Percentiles rank a stretch among this genome's conserved stretches.
These are phyloP conservation scores for Callaeas wilsoni DNA, from an alignment of 2,113 vertebrate genomes.

Conservation along the genomic window DNA sequence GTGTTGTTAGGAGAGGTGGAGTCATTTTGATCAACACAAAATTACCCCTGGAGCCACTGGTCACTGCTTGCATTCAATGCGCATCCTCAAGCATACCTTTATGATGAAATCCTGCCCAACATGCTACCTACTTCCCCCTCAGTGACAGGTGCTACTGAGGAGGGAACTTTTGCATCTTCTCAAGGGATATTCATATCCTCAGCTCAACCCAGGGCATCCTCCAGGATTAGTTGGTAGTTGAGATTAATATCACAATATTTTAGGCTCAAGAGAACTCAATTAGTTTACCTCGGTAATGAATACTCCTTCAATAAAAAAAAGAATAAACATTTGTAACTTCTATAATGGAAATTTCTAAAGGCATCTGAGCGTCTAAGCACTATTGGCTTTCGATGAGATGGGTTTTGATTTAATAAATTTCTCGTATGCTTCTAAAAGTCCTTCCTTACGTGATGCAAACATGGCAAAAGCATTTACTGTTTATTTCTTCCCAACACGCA, in stretches of 20 bases:
- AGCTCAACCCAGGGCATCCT: not conserved
- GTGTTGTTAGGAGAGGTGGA: not conserved
- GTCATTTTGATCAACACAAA: conserved; percentile 10
- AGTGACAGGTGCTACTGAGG: not conserved
- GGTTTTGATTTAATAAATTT: not conserved
- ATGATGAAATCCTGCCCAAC: not conserved
- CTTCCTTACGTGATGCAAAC: not conserved
- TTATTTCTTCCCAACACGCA: not conserved
- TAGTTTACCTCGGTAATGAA: not conserved
- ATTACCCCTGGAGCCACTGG: not conserved
- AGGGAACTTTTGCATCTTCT: not conserved
- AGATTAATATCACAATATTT: not conserved
- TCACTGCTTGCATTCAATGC: not conserved
- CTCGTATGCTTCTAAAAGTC: not conserved
- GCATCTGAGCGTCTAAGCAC: not conserved
- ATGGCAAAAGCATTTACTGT: not conserved
- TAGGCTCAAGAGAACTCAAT: not conserved
- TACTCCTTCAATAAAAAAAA: not conserved
- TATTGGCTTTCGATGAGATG: not conserved
- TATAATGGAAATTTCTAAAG: not conserved
- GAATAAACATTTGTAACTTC: not conserved
- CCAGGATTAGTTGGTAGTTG: not conserved
- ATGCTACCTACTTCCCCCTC: not conserved
- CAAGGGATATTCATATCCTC: not conserved
- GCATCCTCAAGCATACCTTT: not conserved